These are phyloP conservation scores for Corapipo altera DNA, from an alignment of 2,113 vertebrate species.

Conservation along the genomic window DNA sequence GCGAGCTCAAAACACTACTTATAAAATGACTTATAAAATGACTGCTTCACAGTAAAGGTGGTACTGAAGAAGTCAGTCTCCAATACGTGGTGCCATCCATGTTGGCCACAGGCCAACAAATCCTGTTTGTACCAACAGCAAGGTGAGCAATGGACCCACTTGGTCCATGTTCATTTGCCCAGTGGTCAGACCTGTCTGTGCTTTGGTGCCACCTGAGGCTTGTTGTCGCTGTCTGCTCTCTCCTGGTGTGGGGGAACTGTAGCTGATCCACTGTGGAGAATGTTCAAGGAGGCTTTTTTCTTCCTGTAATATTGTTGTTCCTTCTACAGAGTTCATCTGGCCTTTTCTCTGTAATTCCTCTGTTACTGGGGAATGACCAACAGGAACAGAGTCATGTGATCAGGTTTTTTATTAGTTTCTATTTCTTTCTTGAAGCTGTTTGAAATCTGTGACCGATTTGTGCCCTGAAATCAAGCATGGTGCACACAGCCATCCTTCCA, in stretches of 20 bases:
- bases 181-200: not conserved
- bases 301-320: not conserved
- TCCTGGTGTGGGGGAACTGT: no score
- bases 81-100: not conserved
- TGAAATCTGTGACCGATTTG: not conserved
- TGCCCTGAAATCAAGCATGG: not conserved
- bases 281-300: not conserved
- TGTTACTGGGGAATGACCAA: not conserved
- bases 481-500: not conserved
- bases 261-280: rapidly evolving
- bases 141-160: not conserved
- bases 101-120: not conserved
- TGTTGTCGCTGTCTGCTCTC: not conserved
- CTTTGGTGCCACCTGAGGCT: not conserved
- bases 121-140: not conserved
- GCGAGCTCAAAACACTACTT: not conserved
- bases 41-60: not conserved
- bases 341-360: not conserved
- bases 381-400: not conserved
- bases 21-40: not conserved
- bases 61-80: not conserved
- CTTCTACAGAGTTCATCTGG: not conserved
- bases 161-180: rapidly evolving
- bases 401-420: not conserved
- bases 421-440: not conserved